These are phyloP conservation scores for Phytoseiulus persimilis DNA, from an alignment of 2,888 invertebrate species.

Conservation along the genomic window DNA sequence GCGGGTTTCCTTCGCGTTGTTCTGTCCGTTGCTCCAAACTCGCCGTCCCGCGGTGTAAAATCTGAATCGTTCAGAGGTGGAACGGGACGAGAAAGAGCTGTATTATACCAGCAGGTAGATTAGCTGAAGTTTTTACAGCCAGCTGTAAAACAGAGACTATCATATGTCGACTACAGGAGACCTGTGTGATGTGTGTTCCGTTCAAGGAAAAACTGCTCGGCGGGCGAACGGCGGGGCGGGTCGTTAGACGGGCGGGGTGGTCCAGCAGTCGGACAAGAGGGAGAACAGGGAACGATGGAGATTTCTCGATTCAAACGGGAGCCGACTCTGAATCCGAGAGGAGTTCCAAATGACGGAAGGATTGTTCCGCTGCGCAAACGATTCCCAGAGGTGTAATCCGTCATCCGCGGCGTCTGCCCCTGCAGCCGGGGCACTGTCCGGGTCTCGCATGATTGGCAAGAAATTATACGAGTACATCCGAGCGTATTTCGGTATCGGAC, in stretches of 20 bases:
- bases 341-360: neutral
- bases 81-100: neutral
- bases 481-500: neutral
- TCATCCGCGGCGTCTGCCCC: neutral
- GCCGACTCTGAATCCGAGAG: neutral
- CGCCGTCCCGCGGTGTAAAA: too few relatives aligned
- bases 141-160: too few relatives aligned
- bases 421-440: neutral
- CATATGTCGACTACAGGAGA: too few relatives aligned
- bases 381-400: neutral
- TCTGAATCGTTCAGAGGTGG: neutral
- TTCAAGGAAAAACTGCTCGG: too few relatives aligned
- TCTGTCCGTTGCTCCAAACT: too few relatives aligned
- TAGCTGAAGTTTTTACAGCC: too few relatives aligned
- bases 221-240: too few relatives aligned
- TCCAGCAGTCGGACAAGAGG: too few relatives aligned
- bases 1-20: too few relatives aligned
- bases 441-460: neutral
- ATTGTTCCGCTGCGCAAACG: neutral
- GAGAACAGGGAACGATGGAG: neutral
- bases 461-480: neutral
- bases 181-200: too few relatives aligned
- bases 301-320: neutral
- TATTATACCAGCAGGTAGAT: neutral
- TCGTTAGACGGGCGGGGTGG: too few relatives aligned